Evolutionary conservation across 2,888 invertebrate genomes (phyloP), one percentile per base, ranked within the genome.

Genomic region (Mesoligia furuncula): DNA sequence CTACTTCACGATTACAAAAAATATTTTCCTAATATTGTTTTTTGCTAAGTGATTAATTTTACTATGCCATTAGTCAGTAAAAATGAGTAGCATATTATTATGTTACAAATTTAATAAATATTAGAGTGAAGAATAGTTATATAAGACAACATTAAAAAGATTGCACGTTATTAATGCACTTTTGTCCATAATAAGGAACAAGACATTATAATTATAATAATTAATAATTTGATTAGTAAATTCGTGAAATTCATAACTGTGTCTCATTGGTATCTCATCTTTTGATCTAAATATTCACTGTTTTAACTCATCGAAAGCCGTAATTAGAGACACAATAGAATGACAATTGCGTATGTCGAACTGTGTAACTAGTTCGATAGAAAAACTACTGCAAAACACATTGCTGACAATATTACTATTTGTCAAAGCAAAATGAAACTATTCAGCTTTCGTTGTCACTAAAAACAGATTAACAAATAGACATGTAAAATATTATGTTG

Each of bases 121-220:
- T 79, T 67, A 84, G 48, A 27, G 36, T 31, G 59, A 73, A 64
- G 51, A 42, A 81, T 70, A 61, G 42, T 68, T 51, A 51, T 62
- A 74, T 61, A 67, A 69, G n/a, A 64, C 36, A 86, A 79, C 70
- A 70, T 76, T 79, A 61, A 73, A 73, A 84, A 84, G 69, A 88
- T 88, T 88, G 88, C 88, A 88, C 88, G 57, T 71, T 36, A 69
- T 70, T 83, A 88, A 87, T 88, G 88, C 85, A 87, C 87, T 72
- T 39, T 45, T 77, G 80, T 79, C n/a, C 45, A 76, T 45, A 59
- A 17, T 61, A 66, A 88, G 87, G 88, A 87, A 88, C 85, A 73
- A 59, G 27, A 62, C n/a, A 13, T 59, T 51, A 48, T n/a, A 65
- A 64, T 62, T 61, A 77, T 42, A 54, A 27, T 39, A 59, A 39